Evolutionary conservation across 2,113 vertebrate species (phyloP), one percentile per base, ranked within the genome.

Genomic region (Zosterops japonicus): DNA sequence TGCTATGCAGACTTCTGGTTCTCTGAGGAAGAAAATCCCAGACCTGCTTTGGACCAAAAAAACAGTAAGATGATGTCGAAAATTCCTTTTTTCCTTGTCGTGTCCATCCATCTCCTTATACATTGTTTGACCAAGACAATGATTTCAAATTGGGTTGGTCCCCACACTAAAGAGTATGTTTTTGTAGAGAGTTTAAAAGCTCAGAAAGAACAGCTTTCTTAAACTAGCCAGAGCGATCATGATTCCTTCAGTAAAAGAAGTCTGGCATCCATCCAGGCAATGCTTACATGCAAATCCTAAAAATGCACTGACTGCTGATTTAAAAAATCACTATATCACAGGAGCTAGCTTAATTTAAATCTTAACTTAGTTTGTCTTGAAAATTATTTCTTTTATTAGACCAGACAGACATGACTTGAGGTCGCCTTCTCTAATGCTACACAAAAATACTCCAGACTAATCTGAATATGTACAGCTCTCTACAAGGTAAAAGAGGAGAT

Each of bases 401-500:
- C 42, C 33, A 95, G 61, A 82, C 56, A 91, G 50, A 78, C 57
- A 46, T 46, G 57, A 63, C 33, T 87, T 49, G 52, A 71, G 46
- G 57, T 89, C 23, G 20, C 57, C 96, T 84, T 67, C 85, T 95
- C 31, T 83, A 92, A 93, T 91, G 50, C 49, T 80, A 74, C 29
- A 78, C 49, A 74, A 10, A 76, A 95, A 44, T 57, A 87, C 74
- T 69, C 21, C 46, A 80, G 87, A 61, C 13, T 59, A 78, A 95
- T 89, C 50, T 67, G 87, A 95, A 53, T 93, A 95, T 47, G 20
- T 76, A 89, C 77, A 92, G 89, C 31, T 67, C 9, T 83, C 60
- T 63, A 90, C 78, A 97, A 97, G 88, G 80, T 96, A 93, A 97
- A 95, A 79, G 50, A 94, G 50, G 52, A 57, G 83, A 88, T 70